Conservation (phyloP, 2,113 vertebrate species). For the Gallinago media region DNA sequence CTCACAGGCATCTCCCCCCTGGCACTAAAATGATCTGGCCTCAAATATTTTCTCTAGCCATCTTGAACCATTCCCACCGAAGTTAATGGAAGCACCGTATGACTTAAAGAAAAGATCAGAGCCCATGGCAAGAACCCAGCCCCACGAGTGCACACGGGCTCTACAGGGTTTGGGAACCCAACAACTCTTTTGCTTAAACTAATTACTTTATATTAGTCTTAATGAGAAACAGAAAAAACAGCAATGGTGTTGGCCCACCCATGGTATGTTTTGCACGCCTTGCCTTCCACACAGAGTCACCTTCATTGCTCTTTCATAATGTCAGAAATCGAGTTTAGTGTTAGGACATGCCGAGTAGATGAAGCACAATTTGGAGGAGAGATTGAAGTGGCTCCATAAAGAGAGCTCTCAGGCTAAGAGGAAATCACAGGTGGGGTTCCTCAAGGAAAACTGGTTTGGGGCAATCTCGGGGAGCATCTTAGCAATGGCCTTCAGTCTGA, state of each 20-base stretch:
- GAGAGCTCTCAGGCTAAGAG: neutral
- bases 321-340: neutral
- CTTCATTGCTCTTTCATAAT: neutral
- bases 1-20: neutral
- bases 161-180: neutral
- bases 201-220: neutral
- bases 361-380: neutral
- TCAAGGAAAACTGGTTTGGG: neutral
- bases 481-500: neutral
- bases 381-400: neutral
- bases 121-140: neutral
- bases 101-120: neutral
- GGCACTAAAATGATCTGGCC: neutral
- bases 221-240: neutral
- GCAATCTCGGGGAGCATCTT: neutral
- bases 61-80: rapidly evolving
- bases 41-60: neutral
- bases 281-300: neutral
- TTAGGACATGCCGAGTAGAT: neutral
- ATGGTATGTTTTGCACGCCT: neutral
- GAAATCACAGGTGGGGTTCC: neutral
- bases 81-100: neutral
- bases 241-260: neutral
- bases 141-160: rapidly evolving
- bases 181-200: neutral